Evolutionary conservation across 23 tunicate species (phyloP).

Genomic region (Corella eumyota): DNA sequence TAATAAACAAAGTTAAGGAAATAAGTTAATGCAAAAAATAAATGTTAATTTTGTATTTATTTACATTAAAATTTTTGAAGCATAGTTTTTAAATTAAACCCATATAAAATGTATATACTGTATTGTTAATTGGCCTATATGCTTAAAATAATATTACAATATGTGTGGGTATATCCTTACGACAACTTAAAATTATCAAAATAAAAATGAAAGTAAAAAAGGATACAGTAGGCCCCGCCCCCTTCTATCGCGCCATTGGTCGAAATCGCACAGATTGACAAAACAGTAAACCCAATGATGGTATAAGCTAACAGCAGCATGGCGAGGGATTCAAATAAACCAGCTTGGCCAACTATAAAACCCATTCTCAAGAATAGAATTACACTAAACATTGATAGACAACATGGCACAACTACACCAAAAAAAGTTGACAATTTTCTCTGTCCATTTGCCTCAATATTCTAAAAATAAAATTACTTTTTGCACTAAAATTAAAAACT

Average conservation of each 20-base stretch:
- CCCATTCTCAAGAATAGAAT: constrained; percentile 99
- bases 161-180: no score
- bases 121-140: no score
- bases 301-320: constrained; percentile 66
- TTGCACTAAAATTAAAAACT: no score
- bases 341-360: constrained; percentile 97
- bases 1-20: neutral
- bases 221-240: constrained; percentile 98
- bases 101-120: no score
- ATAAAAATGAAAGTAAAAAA: no score
- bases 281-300: constrained; percentile 84
- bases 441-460: constrained; percentile 6
- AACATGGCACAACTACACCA: constrained; percentile 98
- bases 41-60: neutral
- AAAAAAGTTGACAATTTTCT: constrained; percentile 81
- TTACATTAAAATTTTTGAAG: neutral
- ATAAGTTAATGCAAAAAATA: neutral
- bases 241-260: constrained; percentile 99
- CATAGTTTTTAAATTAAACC: neutral
- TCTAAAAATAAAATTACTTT: no score
- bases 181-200: no score
- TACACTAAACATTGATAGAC: constrained; percentile 96
- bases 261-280: constrained; percentile 95
- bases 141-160: no score
- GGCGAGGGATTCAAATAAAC: constrained; percentile 51